Percentiles rank a stretch among this genome's conserved stretches.
These are phyloP conservation scores for Melanotaenia trifasciata DNA, from an alignment of 2,797 vertebrate genomes.

Conservation along the genomic window DNA sequence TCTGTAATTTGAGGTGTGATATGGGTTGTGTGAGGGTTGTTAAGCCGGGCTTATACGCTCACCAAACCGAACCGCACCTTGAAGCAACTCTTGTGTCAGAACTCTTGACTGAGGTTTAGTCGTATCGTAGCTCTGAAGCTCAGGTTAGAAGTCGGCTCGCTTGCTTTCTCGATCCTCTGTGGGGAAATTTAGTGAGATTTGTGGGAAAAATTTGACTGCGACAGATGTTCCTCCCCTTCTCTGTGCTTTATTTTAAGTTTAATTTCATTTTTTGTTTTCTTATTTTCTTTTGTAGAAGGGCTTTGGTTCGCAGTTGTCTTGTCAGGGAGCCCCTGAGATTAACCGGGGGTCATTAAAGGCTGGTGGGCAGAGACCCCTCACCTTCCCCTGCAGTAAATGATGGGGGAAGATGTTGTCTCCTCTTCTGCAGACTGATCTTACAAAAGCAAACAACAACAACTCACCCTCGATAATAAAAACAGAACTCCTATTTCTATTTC, in stretches of 20 bases:
- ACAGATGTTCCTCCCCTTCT: conserved; percentile 52
- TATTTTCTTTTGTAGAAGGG: conserved; percentile 48
- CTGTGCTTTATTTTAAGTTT: conserved; percentile 32
- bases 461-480: conserved; percentile 51
- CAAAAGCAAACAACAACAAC: conserved; percentile 64
- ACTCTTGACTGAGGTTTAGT: conserved; percentile 32
- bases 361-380: conserved; percentile 81
- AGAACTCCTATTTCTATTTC: conserved; percentile 56
- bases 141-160: conserved; percentile 16
- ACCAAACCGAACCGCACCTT: conserved; percentile 32
- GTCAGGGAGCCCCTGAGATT: conserved; percentile 65
- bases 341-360: conserved; percentile 69
- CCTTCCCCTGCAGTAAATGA: conserved; percentile 61
- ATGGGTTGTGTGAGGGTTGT: neutral
- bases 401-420: conserved; percentile 51
- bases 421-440: conserved; percentile 75
- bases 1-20: conserved; percentile 41
- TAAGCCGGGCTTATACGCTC: neutral
- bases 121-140: conserved; percentile 22
- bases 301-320: conserved; percentile 66
- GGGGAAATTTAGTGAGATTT: conserved; percentile 42
- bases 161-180: conserved; percentile 31
- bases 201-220: conserved; percentile 37
- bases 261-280: neutral
- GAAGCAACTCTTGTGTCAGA: conserved; percentile 21